phyloP scores from a whole-genome alignment of 2,797 vertebrate species.

The Onychomys leucogaster region DNA sequence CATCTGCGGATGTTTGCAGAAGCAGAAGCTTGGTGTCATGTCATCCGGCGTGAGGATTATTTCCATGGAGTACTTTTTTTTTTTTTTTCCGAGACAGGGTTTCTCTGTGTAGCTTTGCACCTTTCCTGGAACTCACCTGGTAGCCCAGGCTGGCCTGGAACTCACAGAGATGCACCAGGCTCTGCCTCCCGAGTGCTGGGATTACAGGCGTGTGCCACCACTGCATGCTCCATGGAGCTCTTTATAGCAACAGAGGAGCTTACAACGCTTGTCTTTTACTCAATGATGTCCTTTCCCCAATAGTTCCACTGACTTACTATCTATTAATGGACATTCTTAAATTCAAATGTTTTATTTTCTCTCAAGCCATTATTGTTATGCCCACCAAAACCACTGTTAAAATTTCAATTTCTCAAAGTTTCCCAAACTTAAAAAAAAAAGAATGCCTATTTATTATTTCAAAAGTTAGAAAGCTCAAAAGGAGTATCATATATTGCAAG shows the following conservation, averaged over 20 bases:
- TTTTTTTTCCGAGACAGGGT: too few relatives aligned
- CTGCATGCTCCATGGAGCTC: neutral
- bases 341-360: constrained; percentile 36
- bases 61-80: neutral
- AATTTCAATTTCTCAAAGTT: neutral
- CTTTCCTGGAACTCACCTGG: too few relatives aligned
- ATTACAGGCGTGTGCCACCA: too few relatives aligned
- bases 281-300: neutral
- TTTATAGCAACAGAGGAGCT: neutral
- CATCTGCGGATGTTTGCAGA: neutral
- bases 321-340: constrained; percentile 34
- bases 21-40: neutral
- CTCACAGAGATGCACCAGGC: too few relatives aligned
- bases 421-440: too few relatives aligned
- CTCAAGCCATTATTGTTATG: neutral
- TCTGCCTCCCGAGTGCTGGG: too few relatives aligned
- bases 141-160: too few relatives aligned
- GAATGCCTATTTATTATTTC: constrained; percentile 3
- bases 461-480: constrained; percentile 10
- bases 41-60: neutral
- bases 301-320: constrained; percentile 13
- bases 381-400: constrained; percentile 4
- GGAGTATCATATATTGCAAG: neutral
- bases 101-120: too few relatives aligned
- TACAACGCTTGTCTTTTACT: neutral